phyloP scores from a whole-genome alignment of 2,113 vertebrate genomes.

The Engystomops pustulosus region DNA sequence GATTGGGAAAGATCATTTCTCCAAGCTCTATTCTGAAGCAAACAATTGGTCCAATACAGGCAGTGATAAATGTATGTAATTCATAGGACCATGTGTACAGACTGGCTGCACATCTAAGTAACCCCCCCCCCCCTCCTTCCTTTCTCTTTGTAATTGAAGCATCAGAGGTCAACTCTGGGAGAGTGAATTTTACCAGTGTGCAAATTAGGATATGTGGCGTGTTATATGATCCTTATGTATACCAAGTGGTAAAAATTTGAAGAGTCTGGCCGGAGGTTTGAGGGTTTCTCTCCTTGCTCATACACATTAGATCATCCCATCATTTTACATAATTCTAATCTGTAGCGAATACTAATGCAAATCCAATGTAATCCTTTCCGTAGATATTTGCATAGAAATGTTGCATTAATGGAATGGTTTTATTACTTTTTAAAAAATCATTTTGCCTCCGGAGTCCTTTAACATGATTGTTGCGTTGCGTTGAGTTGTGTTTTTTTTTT shows the following conservation, averaged over 20 bases:
- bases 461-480: no score
- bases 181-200: background rate
- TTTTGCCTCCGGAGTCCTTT: no score
- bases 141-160: no score
- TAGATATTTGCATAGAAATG: background rate
- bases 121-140: no score
- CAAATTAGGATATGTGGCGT: background rate
- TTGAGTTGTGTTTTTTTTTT: no score
- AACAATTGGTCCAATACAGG: no score
- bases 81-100: background rate
- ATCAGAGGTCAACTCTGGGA: background rate
- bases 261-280: no score
- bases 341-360: background rate
- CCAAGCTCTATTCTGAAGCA: no score
- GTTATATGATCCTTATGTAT: background rate
- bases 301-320: background rate
- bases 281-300: background rate
- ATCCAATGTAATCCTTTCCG: background rate
- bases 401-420: background rate
- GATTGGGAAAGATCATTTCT: no score
- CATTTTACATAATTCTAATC: background rate
- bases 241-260: no score
- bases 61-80: background rate
- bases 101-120: no score
- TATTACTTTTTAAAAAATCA: no score